A percentile compares a stretch with the other conserved stretches of the same genome.
phyloP scores from a whole-genome alignment of 2,797 vertebrate genomes.

The Necrosyrtes monachus region DNA sequence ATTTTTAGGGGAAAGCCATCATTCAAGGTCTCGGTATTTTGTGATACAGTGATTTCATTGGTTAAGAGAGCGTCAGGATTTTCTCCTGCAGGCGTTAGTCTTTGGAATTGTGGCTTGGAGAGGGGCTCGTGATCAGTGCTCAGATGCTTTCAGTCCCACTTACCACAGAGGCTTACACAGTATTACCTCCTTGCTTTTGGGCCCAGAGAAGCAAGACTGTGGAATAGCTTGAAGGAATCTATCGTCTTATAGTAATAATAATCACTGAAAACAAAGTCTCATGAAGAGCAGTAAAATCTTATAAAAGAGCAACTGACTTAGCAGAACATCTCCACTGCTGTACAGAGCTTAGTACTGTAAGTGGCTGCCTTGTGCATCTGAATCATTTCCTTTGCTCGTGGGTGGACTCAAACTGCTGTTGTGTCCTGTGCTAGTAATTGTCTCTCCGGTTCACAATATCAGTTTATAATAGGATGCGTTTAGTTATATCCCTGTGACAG shows the following conservation, averaged over 20 bases:
- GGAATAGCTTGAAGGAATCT: background rate
- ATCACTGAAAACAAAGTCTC: background rate
- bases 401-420: background rate
- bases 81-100: background rate
- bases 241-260: background rate
- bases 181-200: background rate
- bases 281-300: background rate
- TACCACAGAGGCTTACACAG: no score
- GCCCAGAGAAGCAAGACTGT: background rate
- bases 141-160: background rate
- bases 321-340: background rate
- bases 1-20: background rate
- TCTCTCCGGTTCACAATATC: background rate
- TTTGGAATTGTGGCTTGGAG: background rate
- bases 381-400: background rate
- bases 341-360: rapidly evolving
- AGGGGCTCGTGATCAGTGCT: background rate
- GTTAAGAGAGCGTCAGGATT: background rate
- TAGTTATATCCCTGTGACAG: background rate
- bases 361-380: rapidly evolving
- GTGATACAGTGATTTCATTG: background rate
- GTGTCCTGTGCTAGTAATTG: background rate
- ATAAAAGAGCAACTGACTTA: rapidly evolving
- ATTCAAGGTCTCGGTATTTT: rapidly evolving
- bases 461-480: rapidly evolving